Base-by-base conservation (phyloP, 64 coral and sea anemone species). In the Porites australiensis region DNA sequence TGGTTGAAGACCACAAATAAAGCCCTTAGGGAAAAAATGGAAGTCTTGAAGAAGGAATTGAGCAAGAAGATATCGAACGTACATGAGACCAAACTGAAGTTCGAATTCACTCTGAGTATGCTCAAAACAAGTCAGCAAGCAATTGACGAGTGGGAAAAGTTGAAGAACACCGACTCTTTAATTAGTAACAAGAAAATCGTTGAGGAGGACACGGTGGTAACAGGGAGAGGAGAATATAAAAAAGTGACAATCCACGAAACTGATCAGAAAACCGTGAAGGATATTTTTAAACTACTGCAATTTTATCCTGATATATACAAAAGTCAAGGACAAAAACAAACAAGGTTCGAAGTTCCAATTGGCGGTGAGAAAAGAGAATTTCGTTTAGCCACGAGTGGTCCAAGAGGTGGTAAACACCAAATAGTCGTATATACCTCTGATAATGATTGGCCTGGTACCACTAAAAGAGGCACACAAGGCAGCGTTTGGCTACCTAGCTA, bases 401-500 rank as follows among this genome's bases (percentile, higher is more conserved):
- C 11, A 4, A n/a, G 54, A 62, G 8, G 20, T 66, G 58, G 37
- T 4, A 63, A 70, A n/a, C 11, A 81, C 47, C 89, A 91, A 74
- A 91, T 91, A 9, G 53, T 60, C 47, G 77, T 82, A 43, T 1
- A 14, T 6, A 82, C 89, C 15, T 16, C 53, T 49, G 64, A 91
- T 70, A n/a, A 50, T 16, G 77, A 91, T 23, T 91, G 89, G 89
- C 77, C 77, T 72, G 89, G 77, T 16, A 84, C 90, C n/a, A 75
- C 79, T 9, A 70, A 50, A 85, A 63, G 80, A 75, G 78, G n/a
- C 12, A 86, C 13, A 0, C 57, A 20, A 82, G 66, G 45, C 27
- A 65, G 1, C 3, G 44, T 48, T 19, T 62, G 52, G 63, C 23
- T 14, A 57, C 79, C 78, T 50, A 4, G 76, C 4, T 92, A 84